Evolutionary conservation across 2,113 vertebrate genomes (phyloP).

Genomic region (Cyprinus carpio): DNA sequence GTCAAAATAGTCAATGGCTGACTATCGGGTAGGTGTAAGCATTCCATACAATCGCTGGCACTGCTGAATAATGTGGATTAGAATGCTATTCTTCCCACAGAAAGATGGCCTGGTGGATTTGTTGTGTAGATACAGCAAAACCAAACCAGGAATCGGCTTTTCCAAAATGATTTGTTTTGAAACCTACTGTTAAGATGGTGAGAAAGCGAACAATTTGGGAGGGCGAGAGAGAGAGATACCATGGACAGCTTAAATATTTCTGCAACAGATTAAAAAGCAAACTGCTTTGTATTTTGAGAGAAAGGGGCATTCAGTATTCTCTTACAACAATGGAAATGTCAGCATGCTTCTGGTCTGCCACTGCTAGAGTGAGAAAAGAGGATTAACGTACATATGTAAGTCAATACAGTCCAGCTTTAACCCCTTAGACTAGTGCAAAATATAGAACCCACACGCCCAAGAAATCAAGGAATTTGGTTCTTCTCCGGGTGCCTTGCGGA

Average conservation of each 20-base stretch:
- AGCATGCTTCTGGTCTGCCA: constrained; percentile 38
- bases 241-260: constrained; percentile 44
- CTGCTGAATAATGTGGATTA: neutral
- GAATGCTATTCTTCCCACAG: constrained; percentile 14
- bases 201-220: neutral
- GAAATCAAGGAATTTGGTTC: neutral
- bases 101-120: constrained; percentile 16
- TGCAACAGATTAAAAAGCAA: constrained; percentile 49
- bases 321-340: constrained; percentile 39
- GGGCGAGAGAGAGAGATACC: neutral
- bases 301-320: constrained; percentile 30
- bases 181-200: constrained; percentile 24
- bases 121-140: constrained; percentile 6
- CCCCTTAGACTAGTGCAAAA: constrained; percentile 10
- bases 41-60: neutral
- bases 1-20: neutral
- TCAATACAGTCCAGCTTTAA: constrained; percentile 27
- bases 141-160: constrained; percentile 10
- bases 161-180: constrained; percentile 18
- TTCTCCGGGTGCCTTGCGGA: neutral
- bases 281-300: constrained; percentile 45
- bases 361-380: constrained; percentile 46
- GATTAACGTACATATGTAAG: constrained; percentile 54
- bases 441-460: neutral
- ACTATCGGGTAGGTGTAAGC: neutral